phyloP scores from a whole-genome alignment of 2,888 invertebrate species.

The Odontothrips loti region DNA sequence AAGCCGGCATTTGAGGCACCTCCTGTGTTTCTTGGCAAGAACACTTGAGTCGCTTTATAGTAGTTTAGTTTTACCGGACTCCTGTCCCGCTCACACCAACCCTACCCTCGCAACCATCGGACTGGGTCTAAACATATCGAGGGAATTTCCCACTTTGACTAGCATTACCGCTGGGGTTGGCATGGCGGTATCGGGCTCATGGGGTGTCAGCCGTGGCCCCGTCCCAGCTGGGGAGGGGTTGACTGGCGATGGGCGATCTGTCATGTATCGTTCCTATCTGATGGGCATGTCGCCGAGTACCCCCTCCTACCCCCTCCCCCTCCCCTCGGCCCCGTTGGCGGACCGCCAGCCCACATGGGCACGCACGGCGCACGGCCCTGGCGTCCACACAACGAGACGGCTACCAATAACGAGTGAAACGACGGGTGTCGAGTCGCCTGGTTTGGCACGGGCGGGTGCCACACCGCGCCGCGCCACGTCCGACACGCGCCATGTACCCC shows the following conservation, averaged over 20 bases:
- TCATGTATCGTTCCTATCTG: constrained; percentile 6
- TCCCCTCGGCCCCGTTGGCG: background rate
- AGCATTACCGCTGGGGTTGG: too few relatives aligned
- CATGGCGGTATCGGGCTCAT: too few relatives aligned
- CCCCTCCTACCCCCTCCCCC: background rate
- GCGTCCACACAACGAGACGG: background rate
- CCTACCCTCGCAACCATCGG: too few relatives aligned
- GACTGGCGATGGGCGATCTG: background rate
- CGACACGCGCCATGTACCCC: too few relatives aligned
- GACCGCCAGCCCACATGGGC: background rate
- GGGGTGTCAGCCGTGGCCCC: too few relatives aligned
- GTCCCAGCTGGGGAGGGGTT: background rate
- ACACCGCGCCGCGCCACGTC: background rate
- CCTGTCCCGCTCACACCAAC: too few relatives aligned
- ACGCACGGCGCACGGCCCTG: background rate
- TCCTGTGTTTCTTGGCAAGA: too few relatives aligned
- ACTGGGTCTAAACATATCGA: too few relatives aligned
- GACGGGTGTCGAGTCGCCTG: constrained; percentile 14
- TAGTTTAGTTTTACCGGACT: too few relatives aligned
- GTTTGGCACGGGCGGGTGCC: background rate
- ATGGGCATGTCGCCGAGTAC: background rate
- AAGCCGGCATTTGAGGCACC: too few relatives aligned
- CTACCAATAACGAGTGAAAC: constrained; percentile 26
- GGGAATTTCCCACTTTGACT: too few relatives aligned
- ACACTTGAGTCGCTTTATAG: too few relatives aligned